phyloP scores from a whole-genome alignment of 2,888 invertebrate genomes.

The Meteorus cinctellus region DNA sequence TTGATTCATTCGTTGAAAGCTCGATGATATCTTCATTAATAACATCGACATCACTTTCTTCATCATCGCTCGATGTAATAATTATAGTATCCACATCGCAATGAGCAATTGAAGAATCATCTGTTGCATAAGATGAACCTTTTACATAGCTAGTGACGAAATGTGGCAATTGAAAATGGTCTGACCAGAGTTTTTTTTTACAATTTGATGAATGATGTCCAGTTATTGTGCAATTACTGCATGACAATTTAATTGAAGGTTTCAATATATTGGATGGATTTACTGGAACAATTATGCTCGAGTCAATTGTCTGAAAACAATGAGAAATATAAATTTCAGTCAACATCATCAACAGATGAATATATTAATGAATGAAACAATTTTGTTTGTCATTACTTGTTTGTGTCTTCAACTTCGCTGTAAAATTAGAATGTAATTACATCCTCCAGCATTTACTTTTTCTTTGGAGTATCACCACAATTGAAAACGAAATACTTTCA shows the following conservation, averaged over 20 bases:
- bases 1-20: not conserved
- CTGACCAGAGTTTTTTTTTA: constrained; percentile 63
- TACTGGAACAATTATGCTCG: constrained; percentile 61
- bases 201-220: constrained; percentile 71
- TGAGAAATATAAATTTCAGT: too few relatives aligned
- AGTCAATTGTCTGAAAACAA: constrained; percentile 62
- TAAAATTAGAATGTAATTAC: too few relatives aligned
- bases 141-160: constrained; percentile 60
- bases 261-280: constrained; percentile 63
- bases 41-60: not conserved
- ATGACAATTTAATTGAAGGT: constrained; percentile 66
- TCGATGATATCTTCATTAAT: not conserved
- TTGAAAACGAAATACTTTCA: too few relatives aligned
- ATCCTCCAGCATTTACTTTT: too few relatives aligned
- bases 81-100: too few relatives aligned
- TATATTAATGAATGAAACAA: too few relatives aligned
- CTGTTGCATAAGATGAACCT: constrained; percentile 47
- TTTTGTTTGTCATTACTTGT: too few relatives aligned
- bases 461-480: too few relatives aligned
- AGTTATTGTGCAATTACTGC: constrained; percentile 72
- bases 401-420: too few relatives aligned
- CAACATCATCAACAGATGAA: too few relatives aligned
- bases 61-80: not conserved
- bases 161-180: constrained; percentile 64
- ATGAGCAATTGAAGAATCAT: too few relatives aligned